Evolutionary conservation across 2,888 invertebrate genomes (phyloP), one percentile per base, ranked within the genome.

Genomic region (Vesta saturnalis): DNA sequence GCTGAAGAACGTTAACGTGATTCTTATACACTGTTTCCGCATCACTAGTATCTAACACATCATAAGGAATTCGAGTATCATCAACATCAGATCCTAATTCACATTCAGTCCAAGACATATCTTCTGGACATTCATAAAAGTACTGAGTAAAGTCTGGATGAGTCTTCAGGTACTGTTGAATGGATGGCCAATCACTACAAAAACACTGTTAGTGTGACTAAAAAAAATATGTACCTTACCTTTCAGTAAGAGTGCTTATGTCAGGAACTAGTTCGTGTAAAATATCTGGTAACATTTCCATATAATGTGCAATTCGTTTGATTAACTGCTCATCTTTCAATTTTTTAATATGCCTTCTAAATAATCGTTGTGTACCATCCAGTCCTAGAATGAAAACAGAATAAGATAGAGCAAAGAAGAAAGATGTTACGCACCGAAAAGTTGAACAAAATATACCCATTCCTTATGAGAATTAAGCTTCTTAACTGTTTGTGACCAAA

Each of bases 81-180:
- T 88, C 87, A 72, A 86, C 86, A 76, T 86, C 86, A 83, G 87
- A 90, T 82, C 84, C 89, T 73, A 91, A 90, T 81, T 89, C 89
- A 73, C 90, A 90, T 83, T 91, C 92, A 72, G 91, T 91, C 94
- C 92, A 95, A 57, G 92, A 90, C 77, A 88, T 90, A 77, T 91
- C 90, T 77, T 92, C 92, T 10, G 91, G 91, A 77, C 92, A 91
- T 80, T 94, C 93, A 77, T 95, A 94, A 87, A 97, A 99, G 87
- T 95, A 95, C 79, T 93, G 92, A 64, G 93, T 91, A 86, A 96
- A 98, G 83, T 97, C 94, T n/a, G 95, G 93, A 84, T 98, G 97
- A 62, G 91, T 89, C 74, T 94, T 92, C 75, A 99, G 88, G 83
- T 94, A 93, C 70, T 93, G 92, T 73, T 94, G 91, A 66, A 96